These are phyloP conservation scores for Delia radicum DNA, from an alignment of 1,140 invertebrate species.

Conservation along the genomic window DNA sequence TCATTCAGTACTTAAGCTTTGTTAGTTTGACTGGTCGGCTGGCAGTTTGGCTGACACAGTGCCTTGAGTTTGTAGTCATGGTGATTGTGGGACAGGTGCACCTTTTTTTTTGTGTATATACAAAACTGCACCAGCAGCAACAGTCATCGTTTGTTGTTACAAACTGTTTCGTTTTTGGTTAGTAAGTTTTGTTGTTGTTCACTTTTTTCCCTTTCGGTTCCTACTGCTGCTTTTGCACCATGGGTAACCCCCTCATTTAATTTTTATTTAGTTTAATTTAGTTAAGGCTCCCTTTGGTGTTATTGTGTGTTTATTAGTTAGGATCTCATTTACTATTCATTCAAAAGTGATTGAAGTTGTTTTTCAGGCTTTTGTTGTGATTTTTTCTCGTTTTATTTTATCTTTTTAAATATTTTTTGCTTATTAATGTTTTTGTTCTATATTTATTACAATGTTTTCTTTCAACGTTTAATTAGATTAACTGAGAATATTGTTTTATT, in stretches of 20 bases:
- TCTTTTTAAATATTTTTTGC: too few relatives aligned
- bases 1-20: background rate
- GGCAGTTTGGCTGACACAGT: background rate
- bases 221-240: slow-evolving; percentile 6
- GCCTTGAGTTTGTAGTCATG: slow-evolving; percentile 40
- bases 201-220: background rate
- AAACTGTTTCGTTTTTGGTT: background rate
- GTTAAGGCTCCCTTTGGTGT: slow-evolving; percentile 10
- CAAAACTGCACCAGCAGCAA: background rate
- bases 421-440: background rate
- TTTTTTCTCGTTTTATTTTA: background rate
- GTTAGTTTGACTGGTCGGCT: background rate
- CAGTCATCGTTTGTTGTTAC: background rate
- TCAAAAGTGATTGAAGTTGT: background rate
- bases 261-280: slow-evolving; percentile 21
- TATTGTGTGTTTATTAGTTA: background rate
- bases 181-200: background rate
- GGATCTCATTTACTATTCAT: background rate
- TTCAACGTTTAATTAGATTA: background rate
- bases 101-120: slow-evolving; percentile 15
- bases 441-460: background rate
- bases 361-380: background rate
- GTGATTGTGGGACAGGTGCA: slow-evolving; percentile 52
- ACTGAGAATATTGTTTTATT: too few relatives aligned
- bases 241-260: slow-evolving; percentile 23